These are phyloP conservation scores for Natator depressus DNA, from an alignment of 2,113 vertebrate genomes.

Conservation along the genomic window DNA sequence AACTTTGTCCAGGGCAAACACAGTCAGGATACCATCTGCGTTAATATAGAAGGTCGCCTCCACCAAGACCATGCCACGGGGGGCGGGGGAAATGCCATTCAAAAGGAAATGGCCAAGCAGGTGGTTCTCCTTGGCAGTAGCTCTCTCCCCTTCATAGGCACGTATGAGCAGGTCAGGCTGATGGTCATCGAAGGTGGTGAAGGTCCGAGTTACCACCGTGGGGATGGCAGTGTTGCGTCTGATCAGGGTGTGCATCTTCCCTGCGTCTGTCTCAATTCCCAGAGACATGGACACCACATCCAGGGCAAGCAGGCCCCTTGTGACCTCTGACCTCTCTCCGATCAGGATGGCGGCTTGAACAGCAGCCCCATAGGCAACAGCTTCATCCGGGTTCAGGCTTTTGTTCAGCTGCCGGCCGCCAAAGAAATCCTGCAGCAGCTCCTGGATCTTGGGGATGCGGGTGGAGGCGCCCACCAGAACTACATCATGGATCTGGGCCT, in stretches of 20 bases:
- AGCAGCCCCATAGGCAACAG: constrained; percentile 41
- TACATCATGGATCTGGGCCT: constrained; percentile 6
- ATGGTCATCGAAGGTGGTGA: constrained; percentile 26
- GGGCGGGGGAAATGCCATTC: constrained; percentile 14
- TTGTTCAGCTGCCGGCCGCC: constrained; percentile 21
- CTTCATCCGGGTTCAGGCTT: constrained; percentile 49
- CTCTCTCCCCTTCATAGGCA: constrained; percentile 15
- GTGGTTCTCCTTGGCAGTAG: constrained; percentile 40
- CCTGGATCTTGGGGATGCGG: constrained; percentile 48
- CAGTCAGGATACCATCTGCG: constrained; percentile 46
- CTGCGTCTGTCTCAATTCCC: constrained; percentile 8
- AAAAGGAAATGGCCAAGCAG: constrained; percentile 40
- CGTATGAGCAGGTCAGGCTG: constrained; percentile 24
- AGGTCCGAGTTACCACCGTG: neutral
- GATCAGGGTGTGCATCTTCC: constrained; percentile 20
- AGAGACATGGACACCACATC: constrained; percentile 9
- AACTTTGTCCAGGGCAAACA: constrained; percentile 44
- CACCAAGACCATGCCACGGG: constrained; percentile 24
- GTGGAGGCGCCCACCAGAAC: constrained; percentile 44
- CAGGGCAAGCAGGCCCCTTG: constrained; percentile 1
- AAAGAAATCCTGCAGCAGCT: constrained; percentile 49
- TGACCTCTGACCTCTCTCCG: constrained; percentile 4
- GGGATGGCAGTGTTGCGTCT: constrained; percentile 21
- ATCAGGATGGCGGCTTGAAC: constrained; percentile 39
- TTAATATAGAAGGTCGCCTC: constrained; percentile 47